These are phyloP conservation scores for Anguilla japonica DNA, from an alignment of 2,113 vertebrate species.

Conservation along the genomic window DNA sequence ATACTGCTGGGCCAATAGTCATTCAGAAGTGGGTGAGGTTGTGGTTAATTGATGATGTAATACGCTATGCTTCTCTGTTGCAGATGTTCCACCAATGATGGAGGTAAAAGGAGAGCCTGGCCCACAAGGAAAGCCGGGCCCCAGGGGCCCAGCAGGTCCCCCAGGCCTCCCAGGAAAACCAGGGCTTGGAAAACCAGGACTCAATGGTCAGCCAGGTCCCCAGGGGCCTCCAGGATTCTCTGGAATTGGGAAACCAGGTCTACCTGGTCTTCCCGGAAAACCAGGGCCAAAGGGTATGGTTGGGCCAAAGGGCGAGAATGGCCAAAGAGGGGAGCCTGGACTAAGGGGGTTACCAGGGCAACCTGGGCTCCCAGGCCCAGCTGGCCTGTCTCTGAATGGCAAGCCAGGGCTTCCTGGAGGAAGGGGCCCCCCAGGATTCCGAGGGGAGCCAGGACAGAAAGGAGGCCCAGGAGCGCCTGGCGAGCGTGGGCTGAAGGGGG, in stretches of 20 bases:
- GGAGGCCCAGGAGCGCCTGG: conserved; percentile 81
- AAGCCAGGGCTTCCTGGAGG: conserved; percentile 87
- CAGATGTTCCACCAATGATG: conserved; percentile 87
- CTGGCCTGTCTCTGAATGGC: conserved; percentile 89
- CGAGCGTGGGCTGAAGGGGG: conserved; percentile 85
- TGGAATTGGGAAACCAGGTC: conserved; percentile 89
- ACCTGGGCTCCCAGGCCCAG: conserved; percentile 88
- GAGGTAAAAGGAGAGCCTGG: conserved; percentile 94
- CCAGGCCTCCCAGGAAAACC: conserved; percentile 90
- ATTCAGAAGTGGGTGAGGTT: background rate
- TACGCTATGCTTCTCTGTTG: conserved; percentile 50
- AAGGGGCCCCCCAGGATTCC: conserved; percentile 80
- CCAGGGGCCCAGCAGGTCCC: conserved; percentile 83
- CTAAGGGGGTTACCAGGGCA: conserved; percentile 82
- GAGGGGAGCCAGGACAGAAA: conserved; percentile 85
- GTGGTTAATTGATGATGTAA: conserved; percentile 8
- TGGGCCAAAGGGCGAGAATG: conserved; percentile 77
- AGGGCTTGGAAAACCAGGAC: conserved; percentile 88
- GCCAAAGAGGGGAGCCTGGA: conserved; percentile 84
- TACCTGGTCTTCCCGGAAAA: conserved; percentile 90
- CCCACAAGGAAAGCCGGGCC: conserved; percentile 89
- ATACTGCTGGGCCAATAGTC: no score
- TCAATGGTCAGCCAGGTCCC: conserved; percentile 86
- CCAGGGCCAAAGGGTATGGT: conserved; percentile 81
- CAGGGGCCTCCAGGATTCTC: conserved; percentile 88